These are phyloP conservation scores for Eristalis intricaria DNA, from an alignment of 2,888 invertebrate species.

Conservation along the genomic window DNA sequence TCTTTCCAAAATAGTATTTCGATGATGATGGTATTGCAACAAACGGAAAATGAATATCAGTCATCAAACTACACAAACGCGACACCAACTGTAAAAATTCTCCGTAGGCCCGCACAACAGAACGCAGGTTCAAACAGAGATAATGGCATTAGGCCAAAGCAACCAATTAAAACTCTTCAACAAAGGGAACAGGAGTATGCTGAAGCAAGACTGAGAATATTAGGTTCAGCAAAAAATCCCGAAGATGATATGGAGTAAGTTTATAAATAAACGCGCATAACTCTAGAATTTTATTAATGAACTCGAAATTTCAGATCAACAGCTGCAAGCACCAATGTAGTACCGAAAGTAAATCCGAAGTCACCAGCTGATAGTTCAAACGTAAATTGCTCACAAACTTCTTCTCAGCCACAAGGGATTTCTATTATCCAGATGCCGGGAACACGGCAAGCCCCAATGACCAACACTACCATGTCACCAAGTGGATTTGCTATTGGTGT, in stretches of 20 bases:
- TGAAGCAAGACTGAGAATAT: slow-evolving; percentile 93
- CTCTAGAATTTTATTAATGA: background rate
- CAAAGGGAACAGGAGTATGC: slow-evolving; percentile 97
- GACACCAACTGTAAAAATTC: slow-evolving; percentile 91
- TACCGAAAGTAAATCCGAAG: slow-evolving; percentile 34
- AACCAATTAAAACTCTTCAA: slow-evolving; percentile 91
- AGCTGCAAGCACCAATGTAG: slow-evolving; percentile 16
- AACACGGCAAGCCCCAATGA: slow-evolving; percentile 9
- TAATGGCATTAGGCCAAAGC: slow-evolving; percentile 86
- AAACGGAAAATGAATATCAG: slow-evolving; percentile 90
- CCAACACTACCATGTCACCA: slow-evolving; percentile 26
- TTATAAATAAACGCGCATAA: background rate
- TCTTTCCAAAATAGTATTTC: slow-evolving; percentile 79
- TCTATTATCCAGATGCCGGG: slow-evolving; percentile 26
- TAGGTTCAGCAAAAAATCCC: slow-evolving; percentile 92
- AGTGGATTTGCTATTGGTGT: slow-evolving; percentile 20
- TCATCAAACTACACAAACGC: slow-evolving; percentile 85
- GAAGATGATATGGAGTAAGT: slow-evolving; percentile 86
- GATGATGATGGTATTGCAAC: slow-evolving; percentile 88
- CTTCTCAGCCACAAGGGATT: slow-evolving; percentile 9
- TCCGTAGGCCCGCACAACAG: slow-evolving; percentile 86
- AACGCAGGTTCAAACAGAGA: slow-evolving; percentile 83
- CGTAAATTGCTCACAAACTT: slow-evolving; percentile 21
- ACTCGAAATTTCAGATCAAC: slow-evolving; percentile 43
- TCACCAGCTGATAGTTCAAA: slow-evolving; percentile 43